These are phyloP conservation scores for Etheostoma perlongum DNA, from an alignment of 2,797 vertebrate species.

Conservation along the genomic window DNA sequence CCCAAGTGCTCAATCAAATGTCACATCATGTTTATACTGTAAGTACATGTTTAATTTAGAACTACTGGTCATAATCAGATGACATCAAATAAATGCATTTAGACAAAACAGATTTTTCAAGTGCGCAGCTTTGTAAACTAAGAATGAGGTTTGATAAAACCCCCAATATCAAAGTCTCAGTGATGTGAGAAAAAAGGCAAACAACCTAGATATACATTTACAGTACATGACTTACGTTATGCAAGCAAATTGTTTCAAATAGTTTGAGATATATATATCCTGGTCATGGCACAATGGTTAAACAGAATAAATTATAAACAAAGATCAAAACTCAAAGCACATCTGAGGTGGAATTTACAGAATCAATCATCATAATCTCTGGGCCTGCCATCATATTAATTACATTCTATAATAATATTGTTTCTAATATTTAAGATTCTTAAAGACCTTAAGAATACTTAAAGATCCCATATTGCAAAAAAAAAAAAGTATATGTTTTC, in stretches of 20 bases:
- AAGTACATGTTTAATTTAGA: constrained; percentile 67
- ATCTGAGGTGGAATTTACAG: neutral
- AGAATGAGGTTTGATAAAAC: neutral
- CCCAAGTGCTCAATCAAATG: neutral
- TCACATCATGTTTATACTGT: too few relatives aligned
- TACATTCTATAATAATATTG: too few relatives aligned
- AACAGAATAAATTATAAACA: constrained; percentile 6
- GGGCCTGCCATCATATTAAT: neutral
- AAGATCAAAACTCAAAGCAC: neutral
- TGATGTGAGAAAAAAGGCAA: neutral
- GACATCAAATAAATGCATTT: constrained; percentile 14
- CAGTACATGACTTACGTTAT: constrained; percentile 3
- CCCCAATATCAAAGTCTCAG: neutral
- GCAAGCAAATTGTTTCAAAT: neutral
- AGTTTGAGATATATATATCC: neutral
- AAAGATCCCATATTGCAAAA: too few relatives aligned
- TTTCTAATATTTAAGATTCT: constrained; percentile 3
- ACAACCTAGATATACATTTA: neutral
- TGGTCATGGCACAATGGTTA: neutral
- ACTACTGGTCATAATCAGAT: constrained; percentile 7
- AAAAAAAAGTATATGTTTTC: too few relatives aligned
- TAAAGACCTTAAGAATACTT: too few relatives aligned
- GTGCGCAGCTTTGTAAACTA: constrained; percentile 10
- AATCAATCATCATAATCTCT: neutral
- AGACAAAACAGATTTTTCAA: constrained; percentile 9